Base-by-base conservation (phyloP, 2,797 vertebrate species). In the Sphaeramia orbicularis region DNA sequence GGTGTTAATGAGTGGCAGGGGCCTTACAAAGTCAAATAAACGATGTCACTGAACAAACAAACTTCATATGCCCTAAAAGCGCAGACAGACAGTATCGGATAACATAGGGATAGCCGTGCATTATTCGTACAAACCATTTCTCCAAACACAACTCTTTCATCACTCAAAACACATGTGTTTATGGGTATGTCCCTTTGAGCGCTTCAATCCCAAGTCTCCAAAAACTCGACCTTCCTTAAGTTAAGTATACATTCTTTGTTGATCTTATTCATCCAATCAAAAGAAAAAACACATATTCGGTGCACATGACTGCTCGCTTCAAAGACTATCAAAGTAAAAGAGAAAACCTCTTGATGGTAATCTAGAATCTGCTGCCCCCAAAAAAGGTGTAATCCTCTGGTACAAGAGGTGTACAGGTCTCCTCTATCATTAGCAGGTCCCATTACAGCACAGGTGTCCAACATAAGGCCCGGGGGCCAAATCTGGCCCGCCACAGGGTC, bases 81-180 rank as follows among this genome's bases (percentile, higher is more conserved):
- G 78, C 81, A 82, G 78, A 85, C 83, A 77, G 85, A 49, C 68
- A 1, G 77, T 85, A 87, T 93, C 91, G 63, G 76, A 86, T 93
- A 80, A 87, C 90, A 89, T 81, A 71, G 89, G 85, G 89, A 88
- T 71, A 82, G 80, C 82, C 72, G 79, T 41, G 30, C 80, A 67
- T 87, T 76, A 74, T 72, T 81, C 67, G 44, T 67, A 69, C 78
- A 76, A 72, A 83, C 75, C 66, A 51, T 75, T 78, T 85, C 85
- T 76, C 86, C 65, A 86, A 87, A 87, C 58, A 32, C 67, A 51
- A 66, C 74, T 85, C 89, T 90, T 86, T 91, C 88, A 90, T 89
- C 89, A 89, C 77, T 72, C 76, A 87, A 87, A 92, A 91, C 87
- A 91, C 82, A 86, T 89, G 87, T 93, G 91, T 92, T 91, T 92